phyloP scores from a whole-genome alignment of 2,797 vertebrate genomes.

The Girardinus metallicus region DNA sequence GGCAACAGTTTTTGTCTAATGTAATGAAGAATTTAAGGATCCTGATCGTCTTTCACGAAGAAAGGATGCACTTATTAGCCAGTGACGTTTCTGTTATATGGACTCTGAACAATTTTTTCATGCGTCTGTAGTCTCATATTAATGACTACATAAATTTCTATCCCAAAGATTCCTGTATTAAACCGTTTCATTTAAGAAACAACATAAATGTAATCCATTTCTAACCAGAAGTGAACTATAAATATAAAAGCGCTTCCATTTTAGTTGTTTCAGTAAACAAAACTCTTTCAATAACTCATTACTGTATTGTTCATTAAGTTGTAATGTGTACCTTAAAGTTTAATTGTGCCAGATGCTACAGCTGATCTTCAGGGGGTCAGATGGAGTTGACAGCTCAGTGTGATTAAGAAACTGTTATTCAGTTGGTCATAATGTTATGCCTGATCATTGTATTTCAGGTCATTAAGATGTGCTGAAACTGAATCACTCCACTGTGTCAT shows the following conservation, averaged over 20 bases:
- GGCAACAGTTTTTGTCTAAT: not conserved
- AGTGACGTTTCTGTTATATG: not conserved
- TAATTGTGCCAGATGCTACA: not conserved
- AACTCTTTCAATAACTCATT: not conserved
- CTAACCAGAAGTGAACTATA: not conserved
- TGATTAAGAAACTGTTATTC: not conserved
- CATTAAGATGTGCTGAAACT: not conserved
- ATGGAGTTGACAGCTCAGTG: not conserved
- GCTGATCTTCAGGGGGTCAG: not conserved
- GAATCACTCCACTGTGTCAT: not conserved
- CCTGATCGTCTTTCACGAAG: not conserved
- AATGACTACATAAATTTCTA: not conserved
- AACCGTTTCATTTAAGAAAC: too few species aligned
- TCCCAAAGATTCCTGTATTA: not conserved
- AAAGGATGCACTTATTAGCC: not conserved
- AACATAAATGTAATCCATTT: not conserved
- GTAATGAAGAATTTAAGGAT: not conserved
- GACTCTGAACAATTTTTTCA: not conserved
- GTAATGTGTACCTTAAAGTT: not conserved
- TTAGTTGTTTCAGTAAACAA: not conserved
- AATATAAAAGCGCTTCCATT: not conserved
- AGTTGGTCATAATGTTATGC: not conserved
- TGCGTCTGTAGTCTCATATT: not conserved
- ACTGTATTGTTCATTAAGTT: not conserved
- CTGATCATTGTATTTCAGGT: not conserved